phyloP scores from a whole-genome alignment of 2,113 vertebrate species.

The Oryzias curvinotus region DNA sequence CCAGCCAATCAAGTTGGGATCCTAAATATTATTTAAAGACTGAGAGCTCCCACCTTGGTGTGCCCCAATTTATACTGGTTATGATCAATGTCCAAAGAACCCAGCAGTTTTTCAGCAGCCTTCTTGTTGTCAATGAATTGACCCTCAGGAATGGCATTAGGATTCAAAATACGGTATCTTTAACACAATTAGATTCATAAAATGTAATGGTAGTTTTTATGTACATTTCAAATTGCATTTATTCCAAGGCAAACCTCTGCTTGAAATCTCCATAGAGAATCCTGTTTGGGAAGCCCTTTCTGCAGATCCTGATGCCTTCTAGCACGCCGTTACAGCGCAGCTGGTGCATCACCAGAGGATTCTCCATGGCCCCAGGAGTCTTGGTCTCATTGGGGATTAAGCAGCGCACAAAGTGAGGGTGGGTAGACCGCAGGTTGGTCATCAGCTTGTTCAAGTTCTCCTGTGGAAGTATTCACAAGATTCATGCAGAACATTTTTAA shows the following conservation, averaged over 20 bases:
- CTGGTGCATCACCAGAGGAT: conserved; percentile 95
- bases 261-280: conserved; percentile 88
- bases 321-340: conserved; percentile 93
- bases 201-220: not conserved
- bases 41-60: conserved; percentile 74
- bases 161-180: conserved; percentile 69
- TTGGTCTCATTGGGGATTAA: conserved; percentile 93
- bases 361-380: conserved; percentile 89
- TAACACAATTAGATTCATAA: not conserved
- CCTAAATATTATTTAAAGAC: not conserved
- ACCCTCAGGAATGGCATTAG: conserved; percentile 60
- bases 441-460: conserved; percentile 84
- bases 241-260: conserved; percentile 73
- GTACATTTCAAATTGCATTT: not conserved
- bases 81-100: conserved; percentile 39
- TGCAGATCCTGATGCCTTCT: conserved; percentile 92
- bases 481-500: too few species aligned
- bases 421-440: conserved; percentile 90
- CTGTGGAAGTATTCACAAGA: too few species aligned
- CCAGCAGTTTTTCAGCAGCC: conserved; percentile 40
- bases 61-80: conserved; percentile 80
- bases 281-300: conserved; percentile 89
- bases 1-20: not conserved
- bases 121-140: conserved; percentile 61
- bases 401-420: conserved; percentile 93